These are phyloP conservation scores for Coleophora deauratella DNA, from an alignment of 2,888 invertebrate species.

Conservation along the genomic window DNA sequence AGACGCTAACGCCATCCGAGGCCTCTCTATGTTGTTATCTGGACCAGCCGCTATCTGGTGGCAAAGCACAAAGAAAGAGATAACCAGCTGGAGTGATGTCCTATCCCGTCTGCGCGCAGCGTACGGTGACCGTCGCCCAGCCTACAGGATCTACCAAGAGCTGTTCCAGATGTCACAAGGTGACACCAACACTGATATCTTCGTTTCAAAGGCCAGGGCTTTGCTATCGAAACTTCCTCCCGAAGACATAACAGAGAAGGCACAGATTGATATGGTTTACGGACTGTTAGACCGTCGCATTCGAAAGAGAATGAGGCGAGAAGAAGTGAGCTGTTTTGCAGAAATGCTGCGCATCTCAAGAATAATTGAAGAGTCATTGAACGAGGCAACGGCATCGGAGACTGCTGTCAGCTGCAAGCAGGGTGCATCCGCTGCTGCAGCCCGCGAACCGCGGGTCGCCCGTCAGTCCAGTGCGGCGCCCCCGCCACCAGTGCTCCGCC, in stretches of 20 bases:
- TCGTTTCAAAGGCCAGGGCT: neutral
- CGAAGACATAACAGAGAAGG: neutral
- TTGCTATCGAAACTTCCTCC: neutral
- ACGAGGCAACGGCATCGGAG: too few relatives aligned
- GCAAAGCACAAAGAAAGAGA: neutral
- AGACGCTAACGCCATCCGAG: constrained; percentile 6
- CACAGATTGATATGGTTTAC: constrained; percentile 2
- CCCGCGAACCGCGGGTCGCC: too few relatives aligned
- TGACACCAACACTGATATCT: neutral
- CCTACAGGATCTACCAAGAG: neutral
- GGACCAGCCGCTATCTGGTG: constrained; percentile 1
- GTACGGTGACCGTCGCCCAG: constrained; percentile 1
- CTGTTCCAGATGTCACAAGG: neutral
- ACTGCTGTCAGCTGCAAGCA: too few relatives aligned
- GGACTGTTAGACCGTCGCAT: neutral
- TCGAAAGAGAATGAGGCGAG: neutral
- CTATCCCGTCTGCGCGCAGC: neutral
- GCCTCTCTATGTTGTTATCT: constrained; percentile 6
- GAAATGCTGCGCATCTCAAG: too few relatives aligned
- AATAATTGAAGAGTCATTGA: too few relatives aligned
- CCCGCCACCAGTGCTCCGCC: too few relatives aligned
- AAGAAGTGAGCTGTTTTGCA: too few relatives aligned
- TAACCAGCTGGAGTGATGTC: neutral
- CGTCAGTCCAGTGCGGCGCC: too few relatives aligned
- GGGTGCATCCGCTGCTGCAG: too few relatives aligned